Base-by-base conservation (phyloP, 2,888 invertebrate genomes). In the Escarpia spicata region DNA sequence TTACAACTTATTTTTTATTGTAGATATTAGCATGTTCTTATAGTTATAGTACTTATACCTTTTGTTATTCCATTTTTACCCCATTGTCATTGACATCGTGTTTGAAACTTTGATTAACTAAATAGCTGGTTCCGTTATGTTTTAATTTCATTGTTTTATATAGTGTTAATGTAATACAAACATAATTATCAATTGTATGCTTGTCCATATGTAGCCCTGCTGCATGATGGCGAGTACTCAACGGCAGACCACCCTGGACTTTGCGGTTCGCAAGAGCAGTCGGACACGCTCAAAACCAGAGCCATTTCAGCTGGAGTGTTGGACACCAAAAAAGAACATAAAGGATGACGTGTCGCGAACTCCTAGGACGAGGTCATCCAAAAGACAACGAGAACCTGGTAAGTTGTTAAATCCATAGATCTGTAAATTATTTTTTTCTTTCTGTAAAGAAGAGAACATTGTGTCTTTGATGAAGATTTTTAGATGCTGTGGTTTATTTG, bases 261-360 rank as follows among this genome's bases (percentile, higher is more conserved):
- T 75, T 75, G 75, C 75, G 6, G 75, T 75, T 75, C 75, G 75
- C n/a, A 75, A 75, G 75, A 75, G 75, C 75, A 75, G 75, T 75
- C 75, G 75, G 19, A 75, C 75, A 26, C 26, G 75, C 26, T 75
- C 75, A 75, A 75, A 75, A 75, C 75, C 75, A 75, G 75, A 75
- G 75, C 75, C 75, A 75, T 75, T 75, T 75, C 75, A 75, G 75
- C 75, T 75, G 75, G 75, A 75, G 75, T 75, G 75, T 75, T 75
- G 75, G 75, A 75, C 75, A 75, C 75, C 75, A 75, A 75, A 75
- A 75, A 75, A 75, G 26, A 75, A 26, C 4, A n/a, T 26, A 15
- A 75, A 75, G 75, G n/a, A 75, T 75, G 75, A 3, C 19, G 19
- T 75, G 75, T 75, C 75, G 6, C 75, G 19, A 75, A 75, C 75